Conservation (phyloP, 2,797 vertebrate species). For the Danio tinwini region DNA sequence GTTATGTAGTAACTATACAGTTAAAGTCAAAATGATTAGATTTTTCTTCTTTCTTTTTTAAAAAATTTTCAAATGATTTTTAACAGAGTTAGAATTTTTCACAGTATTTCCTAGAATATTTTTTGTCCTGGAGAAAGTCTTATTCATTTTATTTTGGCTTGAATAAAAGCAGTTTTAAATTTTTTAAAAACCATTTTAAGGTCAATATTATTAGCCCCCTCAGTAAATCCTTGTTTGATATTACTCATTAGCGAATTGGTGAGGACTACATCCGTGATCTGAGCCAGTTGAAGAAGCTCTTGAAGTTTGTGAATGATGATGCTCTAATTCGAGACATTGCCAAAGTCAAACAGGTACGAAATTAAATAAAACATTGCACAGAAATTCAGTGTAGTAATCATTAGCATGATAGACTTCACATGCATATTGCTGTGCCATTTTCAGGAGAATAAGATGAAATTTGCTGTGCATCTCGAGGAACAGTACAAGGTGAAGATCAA, state of each 20-base stretch:
- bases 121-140: no score
- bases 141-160: no score
- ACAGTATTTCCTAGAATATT: no score
- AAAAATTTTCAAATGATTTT: no score
- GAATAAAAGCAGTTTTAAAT: no score
- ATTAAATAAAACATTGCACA: neutral
- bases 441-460: constrained; percentile 95
- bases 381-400: neutral
- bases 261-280: constrained; percentile 89
- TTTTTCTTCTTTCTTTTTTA: no score
- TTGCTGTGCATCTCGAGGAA: constrained; percentile 82
- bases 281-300: constrained; percentile 85
- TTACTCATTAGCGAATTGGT: constrained; percentile 82
- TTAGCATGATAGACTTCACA: neutral
- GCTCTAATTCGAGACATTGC: constrained; percentile 86
- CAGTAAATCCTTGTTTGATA: neutral
- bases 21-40: no score
- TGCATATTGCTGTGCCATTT: neutral
- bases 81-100: no score
- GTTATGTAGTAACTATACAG: neutral
- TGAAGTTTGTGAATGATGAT: constrained; percentile 85
- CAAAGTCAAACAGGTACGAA: constrained; percentile 89
- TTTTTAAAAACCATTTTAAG: no score
- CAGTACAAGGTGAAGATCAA: constrained; percentile 90
- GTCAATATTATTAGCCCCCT: no score